These are phyloP conservation scores for Halesus radiatus DNA, from an alignment of 1,140 invertebrate species.

Conservation along the genomic window DNA sequence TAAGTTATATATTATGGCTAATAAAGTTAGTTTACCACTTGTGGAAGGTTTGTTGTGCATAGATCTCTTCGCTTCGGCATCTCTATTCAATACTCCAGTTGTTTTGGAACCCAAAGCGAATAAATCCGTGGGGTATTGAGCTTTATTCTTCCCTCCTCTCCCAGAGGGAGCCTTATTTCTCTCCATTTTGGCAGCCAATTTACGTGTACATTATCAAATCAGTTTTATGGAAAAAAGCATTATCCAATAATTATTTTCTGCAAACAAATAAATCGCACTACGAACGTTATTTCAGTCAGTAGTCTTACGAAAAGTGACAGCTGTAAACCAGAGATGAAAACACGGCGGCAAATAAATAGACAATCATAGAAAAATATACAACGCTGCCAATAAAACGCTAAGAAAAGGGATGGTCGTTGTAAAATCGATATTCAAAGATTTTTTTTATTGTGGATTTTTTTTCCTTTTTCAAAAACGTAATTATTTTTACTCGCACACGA, in stretches of 20 bases:
- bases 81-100: constrained; percentile 66
- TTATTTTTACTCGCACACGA: too few species aligned
- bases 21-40: constrained; percentile 60
- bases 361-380: too few species aligned
- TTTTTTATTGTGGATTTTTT: too few species aligned
- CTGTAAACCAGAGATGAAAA: neutral
- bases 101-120: constrained; percentile 68
- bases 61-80: constrained; percentile 65
- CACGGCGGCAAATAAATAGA: too few species aligned
- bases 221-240: neutral
- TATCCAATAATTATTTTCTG: neutral
- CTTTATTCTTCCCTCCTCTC: constrained; percentile 67
- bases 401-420: too few species aligned
- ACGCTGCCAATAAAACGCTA: too few species aligned
- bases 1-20: neutral
- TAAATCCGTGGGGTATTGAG: constrained; percentile 68
- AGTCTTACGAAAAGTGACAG: neutral
- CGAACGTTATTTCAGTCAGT: neutral
- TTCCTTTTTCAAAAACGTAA: too few species aligned
- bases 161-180: constrained; percentile 67
- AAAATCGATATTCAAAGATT: too few species aligned
- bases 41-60: constrained; percentile 67
- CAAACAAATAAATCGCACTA: neutral
- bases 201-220: neutral
- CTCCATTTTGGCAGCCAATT: constrained; percentile 60